Percentiles rank a stretch among this genome's conserved stretches.
Conservation (phyloP, 2,888 invertebrate species). For the Ophraella communa region DNA sequence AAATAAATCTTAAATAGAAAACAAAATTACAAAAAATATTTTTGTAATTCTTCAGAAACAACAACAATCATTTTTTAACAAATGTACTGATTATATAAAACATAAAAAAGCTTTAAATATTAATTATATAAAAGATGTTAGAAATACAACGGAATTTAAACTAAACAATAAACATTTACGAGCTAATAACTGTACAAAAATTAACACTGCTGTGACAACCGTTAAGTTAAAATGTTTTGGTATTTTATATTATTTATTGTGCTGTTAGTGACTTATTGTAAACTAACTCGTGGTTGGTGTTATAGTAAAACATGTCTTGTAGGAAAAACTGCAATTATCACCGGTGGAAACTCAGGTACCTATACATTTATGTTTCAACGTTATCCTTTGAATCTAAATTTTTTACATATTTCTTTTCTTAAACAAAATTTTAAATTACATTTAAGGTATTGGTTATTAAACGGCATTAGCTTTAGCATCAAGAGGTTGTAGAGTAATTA, state of each 20-base stretch:
- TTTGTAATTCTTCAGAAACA: too few species aligned
- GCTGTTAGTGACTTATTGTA: background rate
- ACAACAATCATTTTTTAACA: too few species aligned
- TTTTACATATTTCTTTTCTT: background rate
- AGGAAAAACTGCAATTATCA: conserved; percentile 43
- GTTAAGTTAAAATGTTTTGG: background rate
- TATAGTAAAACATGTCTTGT: conserved; percentile 37
- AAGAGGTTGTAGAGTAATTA: conserved; percentile 63
- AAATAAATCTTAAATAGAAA: too few species aligned
- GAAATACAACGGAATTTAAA: too few species aligned
- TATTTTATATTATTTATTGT: background rate
- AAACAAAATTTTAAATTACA: background rate
- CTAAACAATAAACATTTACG: too few species aligned
- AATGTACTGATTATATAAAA: too few species aligned
- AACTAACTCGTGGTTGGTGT: conserved; percentile 28
- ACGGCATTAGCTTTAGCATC: conserved; percentile 59
- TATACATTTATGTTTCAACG: too few species aligned
- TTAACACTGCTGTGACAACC: background rate
- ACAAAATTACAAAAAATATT: too few species aligned
- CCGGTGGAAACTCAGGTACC: conserved; percentile 45
- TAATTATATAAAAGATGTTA: too few species aligned
- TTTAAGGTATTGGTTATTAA: conserved; percentile 59
- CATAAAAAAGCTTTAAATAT: too few species aligned
- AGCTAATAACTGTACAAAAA: too few species aligned
- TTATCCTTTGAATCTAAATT: background rate